Evolutionary conservation across 2,113 vertebrate species (phyloP), one percentile per base, ranked within the genome.

Genomic region (Pteropus alecto): DNA sequence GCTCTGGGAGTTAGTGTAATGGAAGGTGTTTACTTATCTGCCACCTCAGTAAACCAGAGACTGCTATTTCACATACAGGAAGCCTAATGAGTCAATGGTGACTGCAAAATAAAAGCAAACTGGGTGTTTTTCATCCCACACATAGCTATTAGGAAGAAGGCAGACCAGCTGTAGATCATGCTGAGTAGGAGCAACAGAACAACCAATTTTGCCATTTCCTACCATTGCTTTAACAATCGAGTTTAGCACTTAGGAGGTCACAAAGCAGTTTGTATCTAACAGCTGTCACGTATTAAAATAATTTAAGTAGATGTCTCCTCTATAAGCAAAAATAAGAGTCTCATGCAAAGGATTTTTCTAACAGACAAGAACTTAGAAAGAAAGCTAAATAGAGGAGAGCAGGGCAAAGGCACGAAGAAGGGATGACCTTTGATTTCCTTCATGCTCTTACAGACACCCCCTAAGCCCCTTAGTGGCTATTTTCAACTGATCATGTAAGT

Each of bases 1-100:
- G n/a, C 56, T 24, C 51, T 38, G 60, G 87, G 90, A 96, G 13
- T 19, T 87, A 24, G 70, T 38, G 2, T 51, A n/a, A 48, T 18
- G 71, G 67, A 61, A 89, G 46, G 54, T n/a, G 41, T 73, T 94
- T 77, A 46, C n/a, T 43, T 93, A 46, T 16, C 54, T 74, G 35
- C n/a, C 84, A 61, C 48, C 51, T 81, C 58, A 33, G 46, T 73
- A 92, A 93, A 97, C 84, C 65, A 93, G 46, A 83, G 70, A 16
- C 10, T 54, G 54, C 33, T 43, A 21, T 48, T 83, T 85, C 46
- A 60, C 12, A 22, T 60, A 22, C 6, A 38, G 22, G 73, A 96
- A 84, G 58, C n/a, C 63, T 90, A 61, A 90, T 86, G 51, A 70
- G 38, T 67, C 61, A 78, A 76, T 35, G 21, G 58, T 84, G 60